Evolutionary conservation across 2,888 invertebrate species (phyloP).

Genomic region (Ischnura elegans): DNA sequence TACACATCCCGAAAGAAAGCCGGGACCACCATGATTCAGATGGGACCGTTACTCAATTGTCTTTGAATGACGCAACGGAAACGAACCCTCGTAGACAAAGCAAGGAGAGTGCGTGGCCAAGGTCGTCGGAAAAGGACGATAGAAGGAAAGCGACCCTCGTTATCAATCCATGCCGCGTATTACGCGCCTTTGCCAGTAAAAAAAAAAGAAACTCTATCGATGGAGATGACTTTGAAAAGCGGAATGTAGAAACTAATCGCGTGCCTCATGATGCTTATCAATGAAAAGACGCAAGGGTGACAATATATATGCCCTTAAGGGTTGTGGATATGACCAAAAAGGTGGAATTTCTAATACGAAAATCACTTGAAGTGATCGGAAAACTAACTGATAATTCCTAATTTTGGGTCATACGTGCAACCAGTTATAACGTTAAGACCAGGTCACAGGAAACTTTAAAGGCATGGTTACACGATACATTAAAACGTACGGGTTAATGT

Average conservation of each 20-base stretch:
- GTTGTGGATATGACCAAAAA: too few relatives aligned
- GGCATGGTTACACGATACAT: too few relatives aligned
- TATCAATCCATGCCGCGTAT: slow-evolving; percentile 40
- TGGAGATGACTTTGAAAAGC: not conserved
- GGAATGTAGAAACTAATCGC: not conserved
- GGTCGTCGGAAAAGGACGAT: not conserved
- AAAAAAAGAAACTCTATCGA: not conserved
- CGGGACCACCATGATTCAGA: not conserved
- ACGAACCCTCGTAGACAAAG: not conserved
- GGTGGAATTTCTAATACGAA: too few relatives aligned
- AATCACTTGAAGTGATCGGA: too few relatives aligned
- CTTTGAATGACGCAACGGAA: not conserved
- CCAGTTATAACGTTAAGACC: too few relatives aligned
- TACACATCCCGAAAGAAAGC: too few relatives aligned
- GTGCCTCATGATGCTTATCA: not conserved
- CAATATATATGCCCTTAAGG: too few relatives aligned
- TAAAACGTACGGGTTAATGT: too few relatives aligned
- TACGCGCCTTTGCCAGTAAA: slow-evolving; percentile 10
- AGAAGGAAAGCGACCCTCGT: not conserved
- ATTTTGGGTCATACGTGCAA: too few relatives aligned
- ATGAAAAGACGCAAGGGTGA: too few relatives aligned
- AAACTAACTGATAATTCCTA: too few relatives aligned
- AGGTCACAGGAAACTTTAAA: too few relatives aligned
- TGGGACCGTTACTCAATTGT: not conserved
- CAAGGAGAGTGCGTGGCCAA: not conserved